Evolutionary conservation across 2,797 vertebrate species (phyloP).

Genomic region (Anniella stebbinsi): DNA sequence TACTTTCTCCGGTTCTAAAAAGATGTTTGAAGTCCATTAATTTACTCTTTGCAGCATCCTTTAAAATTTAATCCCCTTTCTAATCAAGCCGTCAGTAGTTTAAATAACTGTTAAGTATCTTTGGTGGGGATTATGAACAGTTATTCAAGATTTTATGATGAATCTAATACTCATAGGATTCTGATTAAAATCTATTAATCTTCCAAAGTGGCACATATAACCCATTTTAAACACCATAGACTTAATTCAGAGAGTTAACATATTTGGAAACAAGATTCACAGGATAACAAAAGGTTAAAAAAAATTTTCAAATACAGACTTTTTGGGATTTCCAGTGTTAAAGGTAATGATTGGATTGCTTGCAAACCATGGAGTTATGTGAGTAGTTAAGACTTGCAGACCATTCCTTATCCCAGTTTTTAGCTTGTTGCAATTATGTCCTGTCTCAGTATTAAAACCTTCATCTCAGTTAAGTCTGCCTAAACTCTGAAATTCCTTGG

Average conservation of each 20-base stretch:
- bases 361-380: not conserved
- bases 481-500: not conserved
- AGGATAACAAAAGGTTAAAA: constrained; percentile 37
- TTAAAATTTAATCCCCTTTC: constrained; percentile 61
- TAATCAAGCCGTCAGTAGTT: constrained; percentile 72
- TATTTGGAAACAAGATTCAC: constrained; percentile 64
- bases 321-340: constrained; percentile 13
- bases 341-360: not conserved
- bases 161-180: constrained; percentile 70
- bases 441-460: constrained; percentile 32
- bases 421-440: constrained; percentile 12
- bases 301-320: constrained; percentile 29
- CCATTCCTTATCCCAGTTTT: constrained; percentile 32
- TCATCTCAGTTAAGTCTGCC: not conserved
- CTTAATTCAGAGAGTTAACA: constrained; percentile 68
- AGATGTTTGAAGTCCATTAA: constrained; percentile 53
- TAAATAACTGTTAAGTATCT: constrained; percentile 75
- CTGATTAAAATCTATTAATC: constrained; percentile 71
- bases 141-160: constrained; percentile 70
- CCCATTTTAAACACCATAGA: constrained; percentile 58
- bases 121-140: constrained; percentile 71
- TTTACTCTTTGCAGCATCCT: constrained; percentile 66
- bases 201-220: constrained; percentile 53
- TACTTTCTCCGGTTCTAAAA: constrained; percentile 41
- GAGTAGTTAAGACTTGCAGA: not conserved